Evolutionary conservation across 1,140 invertebrate species (phyloP).

Genomic region (Psix sp.): DNA sequence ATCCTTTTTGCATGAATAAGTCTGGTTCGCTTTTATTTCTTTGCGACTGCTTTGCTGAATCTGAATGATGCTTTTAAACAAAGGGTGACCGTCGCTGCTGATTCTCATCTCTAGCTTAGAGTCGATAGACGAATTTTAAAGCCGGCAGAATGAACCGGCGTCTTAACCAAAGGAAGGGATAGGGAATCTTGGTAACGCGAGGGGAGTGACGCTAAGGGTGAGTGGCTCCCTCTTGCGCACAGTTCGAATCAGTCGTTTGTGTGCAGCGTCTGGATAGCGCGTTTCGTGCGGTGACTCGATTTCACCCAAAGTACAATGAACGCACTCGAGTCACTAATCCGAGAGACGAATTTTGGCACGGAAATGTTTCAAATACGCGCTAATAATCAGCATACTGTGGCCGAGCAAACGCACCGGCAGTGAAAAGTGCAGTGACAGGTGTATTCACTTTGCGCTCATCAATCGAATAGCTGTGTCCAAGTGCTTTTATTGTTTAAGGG

Average conservation of each 20-base stretch:
- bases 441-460: slow-evolving; percentile 18
- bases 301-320: slow-evolving; percentile 19
- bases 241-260: slow-evolving; percentile 68
- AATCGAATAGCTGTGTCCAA: slow-evolving; percentile 14
- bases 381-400: no score
- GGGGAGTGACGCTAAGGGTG: slow-evolving; percentile 41
- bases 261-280: slow-evolving; percentile 68
- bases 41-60: slow-evolving; percentile 30
- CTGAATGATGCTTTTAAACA: slow-evolving; percentile 46
- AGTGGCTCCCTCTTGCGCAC: slow-evolving; percentile 68
- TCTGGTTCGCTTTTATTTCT: slow-evolving; percentile 18
- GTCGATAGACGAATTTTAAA: slow-evolving; percentile 54
- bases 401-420: slow-evolving; percentile 4
- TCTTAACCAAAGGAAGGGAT: slow-evolving; percentile 33
- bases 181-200: slow-evolving; percentile 26
- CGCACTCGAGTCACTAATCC: slow-evolving; percentile 39
- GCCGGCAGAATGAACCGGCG: slow-evolving; percentile 9
- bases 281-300: slow-evolving; percentile 17
- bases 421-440: slow-evolving; percentile 35
- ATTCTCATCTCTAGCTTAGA: slow-evolving; percentile 40
- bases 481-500: background rate
- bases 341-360: slow-evolving; percentile 6
- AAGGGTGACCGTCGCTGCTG: slow-evolving; percentile 48
- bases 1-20: slow-evolving; percentile 13
- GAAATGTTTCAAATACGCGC: background rate